phyloP scores from a whole-genome alignment of 1,140 invertebrate genomes.

The Anadara kagoshimensis region DNA sequence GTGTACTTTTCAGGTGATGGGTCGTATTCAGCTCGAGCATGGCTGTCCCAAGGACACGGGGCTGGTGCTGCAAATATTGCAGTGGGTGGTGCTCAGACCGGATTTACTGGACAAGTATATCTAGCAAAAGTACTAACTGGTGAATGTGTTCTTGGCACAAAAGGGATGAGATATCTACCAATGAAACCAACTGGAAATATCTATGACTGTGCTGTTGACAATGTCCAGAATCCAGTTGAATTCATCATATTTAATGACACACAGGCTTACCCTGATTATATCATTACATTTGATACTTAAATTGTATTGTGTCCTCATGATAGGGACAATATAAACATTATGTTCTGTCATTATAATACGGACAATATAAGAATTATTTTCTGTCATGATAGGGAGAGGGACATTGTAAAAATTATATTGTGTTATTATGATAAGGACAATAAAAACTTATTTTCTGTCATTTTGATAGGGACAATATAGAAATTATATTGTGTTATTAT shows the following conservation, averaged over 20 bases:
- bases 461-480: too few species aligned
- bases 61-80: constrained; percentile 17
- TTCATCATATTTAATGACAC: constrained; percentile 63
- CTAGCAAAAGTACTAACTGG: constrained; percentile 40
- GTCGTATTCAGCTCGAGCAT: constrained; percentile 43
- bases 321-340: too few species aligned
- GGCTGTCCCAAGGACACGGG: constrained; percentile 26
- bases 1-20: constrained; percentile 47
- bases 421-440: too few species aligned
- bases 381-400: too few species aligned
- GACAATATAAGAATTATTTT: too few species aligned
- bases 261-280: constrained; percentile 63
- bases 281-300: constrained; percentile 38
- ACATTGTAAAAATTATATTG: too few species aligned
- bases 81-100: too few species aligned
- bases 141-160: neutral
- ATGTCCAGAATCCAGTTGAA: constrained; percentile 39
- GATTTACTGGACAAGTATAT: neutral
- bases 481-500: too few species aligned
- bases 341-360: too few species aligned
- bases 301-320: too few species aligned
- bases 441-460: too few species aligned
- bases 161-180: constrained; percentile 40
- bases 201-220: constrained; percentile 58
- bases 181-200: constrained; percentile 6